phyloP scores from a whole-genome alignment of 2,888 invertebrate genomes.

The Nymphalis urticae region DNA sequence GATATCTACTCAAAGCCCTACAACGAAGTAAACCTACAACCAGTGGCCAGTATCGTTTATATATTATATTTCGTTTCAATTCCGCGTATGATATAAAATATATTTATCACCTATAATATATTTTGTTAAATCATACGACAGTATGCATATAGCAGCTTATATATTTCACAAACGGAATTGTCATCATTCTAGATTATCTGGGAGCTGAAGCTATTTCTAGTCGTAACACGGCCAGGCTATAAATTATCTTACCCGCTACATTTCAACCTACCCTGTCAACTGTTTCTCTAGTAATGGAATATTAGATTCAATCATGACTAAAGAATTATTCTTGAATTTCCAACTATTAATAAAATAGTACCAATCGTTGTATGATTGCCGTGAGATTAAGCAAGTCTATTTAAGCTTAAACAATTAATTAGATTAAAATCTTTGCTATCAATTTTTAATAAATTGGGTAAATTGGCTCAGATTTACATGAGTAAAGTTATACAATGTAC shows the following conservation, averaged over 20 bases:
- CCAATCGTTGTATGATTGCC: not conserved
- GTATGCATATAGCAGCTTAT: constrained; percentile 1
- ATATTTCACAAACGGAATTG: constrained; percentile 16
- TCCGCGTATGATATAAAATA: too few species aligned
- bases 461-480: not conserved
- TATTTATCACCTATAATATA: not conserved
- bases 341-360: constrained; percentile 22
- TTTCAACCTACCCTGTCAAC: constrained; percentile 36
- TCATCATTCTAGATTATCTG: constrained; percentile 17
- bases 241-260: constrained; percentile 36
- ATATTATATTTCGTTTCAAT: too few species aligned
- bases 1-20: too few species aligned
- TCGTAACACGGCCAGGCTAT: constrained; percentile 35
- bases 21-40: too few species aligned
- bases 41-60: too few species aligned
- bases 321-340: constrained; percentile 27
- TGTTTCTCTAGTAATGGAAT: constrained; percentile 51
- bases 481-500: too few species aligned
- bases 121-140: not conserved
- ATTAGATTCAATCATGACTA: constrained; percentile 39
- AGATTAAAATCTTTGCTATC: not conserved
- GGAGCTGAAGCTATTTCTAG: constrained; percentile 30
- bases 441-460: not conserved
- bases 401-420: not conserved
- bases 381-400: not conserved